Evolutionary conservation across 2,113 vertebrate species (phyloP).

Genomic region (Entomyzon cyanotis): DNA sequence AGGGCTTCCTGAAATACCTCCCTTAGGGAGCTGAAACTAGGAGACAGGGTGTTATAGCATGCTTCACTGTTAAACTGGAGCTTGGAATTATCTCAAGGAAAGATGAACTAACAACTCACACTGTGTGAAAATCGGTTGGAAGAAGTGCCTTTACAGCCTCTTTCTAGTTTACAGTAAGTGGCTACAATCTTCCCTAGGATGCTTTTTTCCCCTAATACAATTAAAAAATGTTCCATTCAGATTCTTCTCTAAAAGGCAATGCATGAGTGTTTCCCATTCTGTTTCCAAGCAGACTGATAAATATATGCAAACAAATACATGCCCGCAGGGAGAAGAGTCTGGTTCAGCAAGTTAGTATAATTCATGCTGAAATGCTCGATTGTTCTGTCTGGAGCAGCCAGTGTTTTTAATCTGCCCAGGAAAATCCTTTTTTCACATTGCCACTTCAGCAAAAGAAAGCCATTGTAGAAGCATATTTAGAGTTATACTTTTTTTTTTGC

Average conservation of each 20-base stretch:
- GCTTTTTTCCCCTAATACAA: slow-evolving; percentile 11
- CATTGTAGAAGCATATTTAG: background rate
- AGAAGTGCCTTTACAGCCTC: background rate
- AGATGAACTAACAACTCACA: slow-evolving; percentile 11
- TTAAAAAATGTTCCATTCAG: slow-evolving; percentile 41
- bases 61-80: background rate
- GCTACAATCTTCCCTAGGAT: slow-evolving; percentile 58
- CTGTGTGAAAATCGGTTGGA: background rate
- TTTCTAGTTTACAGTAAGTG: slow-evolving; percentile 57
- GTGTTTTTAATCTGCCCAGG: background rate
- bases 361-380: slow-evolving; percentile 1
- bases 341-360: slow-evolving; percentile 56
- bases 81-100: background rate
- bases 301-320: slow-evolving; percentile 66
- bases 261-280: slow-evolving; percentile 58
- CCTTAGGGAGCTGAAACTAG: background rate
- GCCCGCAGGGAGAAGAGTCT: slow-evolving; percentile 52
- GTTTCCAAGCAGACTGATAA: slow-evolving; percentile 73
- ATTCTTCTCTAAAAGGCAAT: slow-evolving; percentile 67
- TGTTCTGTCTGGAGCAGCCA: background rate
- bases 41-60: background rate
- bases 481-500: background rate
- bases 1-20: slow-evolving; percentile 9
- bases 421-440: background rate
- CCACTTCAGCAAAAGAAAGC: background rate